Evolutionary conservation across 2,888 invertebrate genomes (phyloP).

Genomic region (Timandra comae): DNA sequence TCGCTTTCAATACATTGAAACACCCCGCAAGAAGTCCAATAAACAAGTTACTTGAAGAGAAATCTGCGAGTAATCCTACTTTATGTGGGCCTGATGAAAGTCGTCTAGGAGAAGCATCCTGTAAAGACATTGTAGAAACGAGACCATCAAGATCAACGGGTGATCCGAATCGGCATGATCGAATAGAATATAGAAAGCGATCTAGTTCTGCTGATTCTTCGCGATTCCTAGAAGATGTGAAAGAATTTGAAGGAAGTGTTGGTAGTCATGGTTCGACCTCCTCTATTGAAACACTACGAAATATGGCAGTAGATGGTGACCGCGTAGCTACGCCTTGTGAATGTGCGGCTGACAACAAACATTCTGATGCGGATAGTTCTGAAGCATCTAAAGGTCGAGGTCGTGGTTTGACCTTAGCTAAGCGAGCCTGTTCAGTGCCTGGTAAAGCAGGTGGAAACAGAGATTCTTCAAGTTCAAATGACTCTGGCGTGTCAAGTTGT

Average conservation of each 20-base stretch:
- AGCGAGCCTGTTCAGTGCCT: constrained; percentile 67
- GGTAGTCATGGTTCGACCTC: constrained; percentile 60
- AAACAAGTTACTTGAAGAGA: constrained; percentile 63
- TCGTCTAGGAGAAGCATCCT: constrained; percentile 6
- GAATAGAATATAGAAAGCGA: constrained; percentile 66
- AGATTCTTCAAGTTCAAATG: constrained; percentile 88
- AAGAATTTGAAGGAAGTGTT: constrained; percentile 71
- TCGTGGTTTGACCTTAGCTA: constrained; percentile 24
- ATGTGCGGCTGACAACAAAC: constrained; percentile 40
- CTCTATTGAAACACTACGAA: constrained; percentile 68
- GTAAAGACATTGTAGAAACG: constrained; percentile 8
- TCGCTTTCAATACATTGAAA: constrained; percentile 55
- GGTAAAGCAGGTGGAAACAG: constrained; percentile 82
- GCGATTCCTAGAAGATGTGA: constrained; percentile 78
- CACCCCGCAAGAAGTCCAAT: constrained; percentile 45
- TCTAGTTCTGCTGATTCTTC: constrained; percentile 86
- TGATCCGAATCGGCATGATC: constrained; percentile 27
- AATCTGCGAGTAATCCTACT: constrained; percentile 83
- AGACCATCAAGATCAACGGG: constrained; percentile 11
- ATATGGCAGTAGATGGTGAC: constrained; percentile 41
- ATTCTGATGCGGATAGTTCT: constrained; percentile 61
- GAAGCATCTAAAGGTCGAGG: constrained; percentile 43
- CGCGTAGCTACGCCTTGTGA: constrained; percentile 54
- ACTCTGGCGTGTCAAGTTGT: constrained; percentile 86
- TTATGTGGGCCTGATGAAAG: constrained; percentile 59